Percentiles rank a stretch among this genome's conserved stretches.
phyloP scores from a whole-genome alignment of 2,113 vertebrate genomes.

The Daubentonia madagascariensis region DNA sequence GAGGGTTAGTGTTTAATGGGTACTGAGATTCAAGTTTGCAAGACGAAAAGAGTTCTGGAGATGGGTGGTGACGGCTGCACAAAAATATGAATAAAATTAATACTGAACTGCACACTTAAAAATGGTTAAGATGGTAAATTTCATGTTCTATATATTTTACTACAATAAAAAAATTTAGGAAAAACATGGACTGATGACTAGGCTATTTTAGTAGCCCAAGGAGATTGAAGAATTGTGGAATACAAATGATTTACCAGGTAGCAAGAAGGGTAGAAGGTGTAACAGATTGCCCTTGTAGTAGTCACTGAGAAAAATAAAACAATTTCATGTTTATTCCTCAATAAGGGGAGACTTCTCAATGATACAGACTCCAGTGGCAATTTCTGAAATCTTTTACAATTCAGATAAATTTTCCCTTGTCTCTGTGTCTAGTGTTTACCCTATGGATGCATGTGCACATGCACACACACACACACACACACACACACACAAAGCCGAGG shows the following conservation, averaged over 20 bases:
- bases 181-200: not conserved
- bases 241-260: not conserved
- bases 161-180: not conserved
- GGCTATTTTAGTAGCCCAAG: not conserved
- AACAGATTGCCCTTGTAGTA: not conserved
- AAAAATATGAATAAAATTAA: not conserved
- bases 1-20: not conserved
- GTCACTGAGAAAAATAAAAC: not conserved
- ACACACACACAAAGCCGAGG: not conserved
- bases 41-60: not conserved
- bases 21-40: not conserved
- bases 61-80: not conserved
- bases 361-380: not conserved
- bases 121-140: not conserved
- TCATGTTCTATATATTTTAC: not conserved
- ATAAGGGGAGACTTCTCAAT: not conserved
- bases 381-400: not conserved
- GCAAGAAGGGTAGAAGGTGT: not conserved
- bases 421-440: not conserved
- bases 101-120: not conserved
- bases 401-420: not conserved
- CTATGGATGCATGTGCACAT: too few relatives aligned
- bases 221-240: not conserved
- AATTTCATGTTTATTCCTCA: not conserved
- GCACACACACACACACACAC: fast-evolving